A percentile compares a stretch with the other conserved stretches of the same genome.
Evolutionary conservation across 2,113 vertebrate genomes (phyloP).

Genomic region (Athene noctua): DNA sequence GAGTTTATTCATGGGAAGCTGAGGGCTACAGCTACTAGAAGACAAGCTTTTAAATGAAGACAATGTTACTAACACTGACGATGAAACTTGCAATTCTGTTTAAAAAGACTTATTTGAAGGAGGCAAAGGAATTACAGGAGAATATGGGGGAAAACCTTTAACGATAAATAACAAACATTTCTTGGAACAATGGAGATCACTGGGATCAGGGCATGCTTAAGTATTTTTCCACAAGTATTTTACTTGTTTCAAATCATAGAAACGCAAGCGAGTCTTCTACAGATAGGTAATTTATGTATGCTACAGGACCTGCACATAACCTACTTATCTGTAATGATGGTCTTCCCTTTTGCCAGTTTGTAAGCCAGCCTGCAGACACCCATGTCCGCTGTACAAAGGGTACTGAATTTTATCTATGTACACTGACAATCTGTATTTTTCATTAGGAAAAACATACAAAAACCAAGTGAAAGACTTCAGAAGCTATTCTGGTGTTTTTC

Average conservation of each 20-base stretch:
- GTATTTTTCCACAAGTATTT: neutral
- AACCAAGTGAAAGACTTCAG: neutral
- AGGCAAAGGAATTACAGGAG: neutral
- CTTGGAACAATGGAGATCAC: neutral
- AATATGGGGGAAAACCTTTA: neutral
- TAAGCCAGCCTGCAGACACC: neutral
- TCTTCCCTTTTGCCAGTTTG: neutral
- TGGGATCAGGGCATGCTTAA: neutral
- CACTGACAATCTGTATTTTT: neutral
- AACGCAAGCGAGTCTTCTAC: neutral
- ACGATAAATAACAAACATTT: neutral
- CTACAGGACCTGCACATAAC: neutral
- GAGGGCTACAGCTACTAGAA: neutral
- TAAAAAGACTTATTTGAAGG: neutral
- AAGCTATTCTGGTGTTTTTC: constrained; percentile 12
- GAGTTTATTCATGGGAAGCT: neutral
- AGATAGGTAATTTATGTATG: neutral
- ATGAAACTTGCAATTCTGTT: neutral
- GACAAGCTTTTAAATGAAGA: neutral
- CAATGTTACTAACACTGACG: neutral
- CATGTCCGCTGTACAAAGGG: neutral
- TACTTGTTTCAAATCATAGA: neutral
- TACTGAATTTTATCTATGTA: neutral
- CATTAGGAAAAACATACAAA: neutral
- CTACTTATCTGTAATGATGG: neutral